These are phyloP conservation scores for Mobula hypostoma DNA, from an alignment of 2,113 vertebrate genomes.

Conservation along the genomic window DNA sequence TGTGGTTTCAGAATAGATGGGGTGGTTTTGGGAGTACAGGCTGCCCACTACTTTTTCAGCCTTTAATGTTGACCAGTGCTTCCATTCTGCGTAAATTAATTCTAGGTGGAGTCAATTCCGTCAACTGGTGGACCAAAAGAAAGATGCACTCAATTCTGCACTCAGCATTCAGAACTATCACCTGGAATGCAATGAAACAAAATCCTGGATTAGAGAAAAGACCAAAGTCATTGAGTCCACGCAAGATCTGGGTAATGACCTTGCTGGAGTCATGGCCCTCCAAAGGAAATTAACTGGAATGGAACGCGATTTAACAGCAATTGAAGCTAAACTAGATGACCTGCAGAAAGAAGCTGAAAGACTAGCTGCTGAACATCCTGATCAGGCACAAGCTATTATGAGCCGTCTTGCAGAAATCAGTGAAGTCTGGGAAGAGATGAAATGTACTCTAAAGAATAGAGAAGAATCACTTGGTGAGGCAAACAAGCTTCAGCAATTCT, in stretches of 20 bases:
- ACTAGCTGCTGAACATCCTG: constrained; percentile 78
- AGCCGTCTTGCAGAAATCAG: constrained; percentile 83
- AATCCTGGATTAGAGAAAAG: constrained; percentile 98
- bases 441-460: constrained; percentile 83
- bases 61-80: neutral
- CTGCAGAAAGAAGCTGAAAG: constrained; percentile 87
- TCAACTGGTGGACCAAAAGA: constrained; percentile 92
- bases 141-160: constrained; percentile 83
- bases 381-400: constrained; percentile 86
- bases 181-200: constrained; percentile 96
- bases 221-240: constrained; percentile 99
- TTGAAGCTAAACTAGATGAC: constrained; percentile 87
- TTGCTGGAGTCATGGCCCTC: constrained; percentile 93
- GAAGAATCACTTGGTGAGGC: constrained; percentile 94
- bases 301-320: constrained; percentile 91
- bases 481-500: constrained; percentile 96
- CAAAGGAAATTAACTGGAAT: constrained; percentile 96
- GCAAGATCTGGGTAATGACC: constrained; percentile 92
- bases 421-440: constrained; percentile 92
- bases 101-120: constrained; percentile 94
- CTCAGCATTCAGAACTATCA: constrained; percentile 98
- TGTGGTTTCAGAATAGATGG: no score
- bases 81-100: neutral
- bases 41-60: no score
- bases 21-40: no score